Evolutionary conservation across 2,797 vertebrate species (phyloP), one percentile per base, ranked within the genome.

Genomic region (Lacerta agilis): DNA sequence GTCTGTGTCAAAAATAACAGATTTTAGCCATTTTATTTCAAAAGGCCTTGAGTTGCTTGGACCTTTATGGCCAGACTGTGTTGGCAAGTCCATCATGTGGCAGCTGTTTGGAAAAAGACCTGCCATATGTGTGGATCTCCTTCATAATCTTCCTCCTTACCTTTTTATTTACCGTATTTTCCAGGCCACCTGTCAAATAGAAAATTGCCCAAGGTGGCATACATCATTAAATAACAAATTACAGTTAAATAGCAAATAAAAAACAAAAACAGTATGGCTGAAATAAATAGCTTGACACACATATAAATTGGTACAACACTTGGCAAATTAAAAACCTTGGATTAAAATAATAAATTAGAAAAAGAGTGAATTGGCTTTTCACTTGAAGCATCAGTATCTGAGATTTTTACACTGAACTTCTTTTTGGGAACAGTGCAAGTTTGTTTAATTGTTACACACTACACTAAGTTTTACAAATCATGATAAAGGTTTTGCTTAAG

Each of bases 401-500:
- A 85, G 67, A 85, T 75, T 83, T 15, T 83, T 11, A 43, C 27
- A 55, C 29, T 75, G 25, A 88, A 83, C 43, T 91, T 92, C 5
- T 36, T 85, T 61, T 80, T 76, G 17, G 45, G 20, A 90, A 36
- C 81, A 81, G 9, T 85, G 13, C 79, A 2, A 49, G 13, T 73
- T 89, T 88, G 8, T 49, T 91, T 88, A 84, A 78, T 84, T 90
- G 64, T 41, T 87, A 81, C 18, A 29, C n/a, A 1, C 72, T 95
- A 38, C 69, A 25, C 79, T 89, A 83, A 36, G 55, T 69, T 91
- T 72, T 89, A 33, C 69, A 82, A 38, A 85, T 72, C 43, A 58
- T 69, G 88, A 58, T 88, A 82, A 92, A 90, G 38, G 25, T 81
- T 93, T 90, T 91, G 87, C 61, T 89, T 78, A 89, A 87, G 41